Evolutionary conservation across 1,140 invertebrate species (phyloP).

Genomic region (Orius laevigatus): DNA sequence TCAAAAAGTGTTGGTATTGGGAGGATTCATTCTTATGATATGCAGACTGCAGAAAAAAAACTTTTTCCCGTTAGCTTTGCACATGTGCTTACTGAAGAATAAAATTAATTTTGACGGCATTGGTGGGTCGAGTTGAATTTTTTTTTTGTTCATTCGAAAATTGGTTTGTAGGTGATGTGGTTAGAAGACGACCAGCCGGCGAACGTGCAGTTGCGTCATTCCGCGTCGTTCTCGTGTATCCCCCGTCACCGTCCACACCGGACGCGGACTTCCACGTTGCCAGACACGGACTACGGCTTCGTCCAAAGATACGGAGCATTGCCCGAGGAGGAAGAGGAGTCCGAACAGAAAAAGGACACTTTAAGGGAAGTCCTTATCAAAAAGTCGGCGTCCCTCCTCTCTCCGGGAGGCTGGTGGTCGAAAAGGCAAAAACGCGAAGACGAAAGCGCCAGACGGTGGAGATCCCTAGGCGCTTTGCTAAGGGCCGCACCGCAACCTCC

Average conservation of each 20-base stretch:
- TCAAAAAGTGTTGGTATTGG: too few species aligned
- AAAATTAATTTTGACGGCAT: not conserved
- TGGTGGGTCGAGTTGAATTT: not conserved
- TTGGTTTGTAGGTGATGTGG: constrained; percentile 9
- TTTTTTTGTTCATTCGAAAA: not conserved
- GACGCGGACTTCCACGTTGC: constrained; percentile 31
- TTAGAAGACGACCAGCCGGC: constrained; percentile 9
- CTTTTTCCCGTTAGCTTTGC: too few species aligned
- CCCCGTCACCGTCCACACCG: constrained; percentile 26
- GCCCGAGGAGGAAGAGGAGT: constrained; percentile 21
- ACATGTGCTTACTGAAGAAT: not conserved
- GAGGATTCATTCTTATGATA: too few species aligned
- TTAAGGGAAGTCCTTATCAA: constrained; percentile 25
- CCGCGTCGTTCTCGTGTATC: constrained; percentile 35
- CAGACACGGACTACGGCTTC: constrained; percentile 24
- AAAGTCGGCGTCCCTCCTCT: constrained; percentile 29
- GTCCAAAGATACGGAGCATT: constrained; percentile 18
- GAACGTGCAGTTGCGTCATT: constrained; percentile 28
- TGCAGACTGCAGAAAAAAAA: too few species aligned
- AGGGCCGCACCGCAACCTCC: constrained; percentile 22
- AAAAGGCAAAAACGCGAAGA: constrained; percentile 17
- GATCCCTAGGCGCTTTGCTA: constrained; percentile 32
- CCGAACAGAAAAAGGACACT: constrained; percentile 26
- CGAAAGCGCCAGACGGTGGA: constrained; percentile 30
- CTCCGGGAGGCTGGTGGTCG: constrained; percentile 27